Evolutionary conservation across 2,797 vertebrate genomes (phyloP), one percentile per base, ranked within the genome.

Genomic region (Australoheros facetus): DNA sequence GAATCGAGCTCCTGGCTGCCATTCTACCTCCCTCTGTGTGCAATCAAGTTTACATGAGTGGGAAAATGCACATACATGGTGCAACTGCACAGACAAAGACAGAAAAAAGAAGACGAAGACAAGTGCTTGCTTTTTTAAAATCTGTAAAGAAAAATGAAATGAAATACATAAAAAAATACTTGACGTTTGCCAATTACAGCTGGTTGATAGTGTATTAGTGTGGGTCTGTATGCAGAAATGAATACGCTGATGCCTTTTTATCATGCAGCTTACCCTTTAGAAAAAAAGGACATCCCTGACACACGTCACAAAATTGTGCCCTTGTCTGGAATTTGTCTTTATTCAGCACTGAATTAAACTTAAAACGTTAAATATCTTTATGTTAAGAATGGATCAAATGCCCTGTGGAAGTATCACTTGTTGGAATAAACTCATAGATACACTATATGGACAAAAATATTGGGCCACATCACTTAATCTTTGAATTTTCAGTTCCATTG

Each of bases 1-100:
- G 79, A 87, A 89, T 87, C 58, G 73, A 59, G 70, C 75, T 42
- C 39, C 83, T 81, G 77, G 78, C 75, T 83, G 72, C 53, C 56
- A 32, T 80, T 85, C 51, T 55, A 5, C 66, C 75, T 78, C 75
- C 78, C 57, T 66, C 54, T 77, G 81, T 32, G 75, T 82, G 83
- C 78, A 83, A 87, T 90, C 32, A 80, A 71, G 88, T 89, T 90
- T 85, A 87, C 76, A 78, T 2, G 32, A 48, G 28, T 77, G 42
- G 55, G 62, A 9, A 59, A 56, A 76, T 32, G 42, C 77, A 21
- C 26, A 39, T 32, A 4, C 4, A 23, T 60, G 32, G 6, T 30
- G 14, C 54, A 2, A 54, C 11, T 75, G 11, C 66, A 58, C 3
- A 55, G 23, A 21, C 23, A 77, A 28, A 7, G 21, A 55, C 5